Conservation (phyloP, 2,113 vertebrate species). For the Pelvicachromis taeniatus region DNA sequence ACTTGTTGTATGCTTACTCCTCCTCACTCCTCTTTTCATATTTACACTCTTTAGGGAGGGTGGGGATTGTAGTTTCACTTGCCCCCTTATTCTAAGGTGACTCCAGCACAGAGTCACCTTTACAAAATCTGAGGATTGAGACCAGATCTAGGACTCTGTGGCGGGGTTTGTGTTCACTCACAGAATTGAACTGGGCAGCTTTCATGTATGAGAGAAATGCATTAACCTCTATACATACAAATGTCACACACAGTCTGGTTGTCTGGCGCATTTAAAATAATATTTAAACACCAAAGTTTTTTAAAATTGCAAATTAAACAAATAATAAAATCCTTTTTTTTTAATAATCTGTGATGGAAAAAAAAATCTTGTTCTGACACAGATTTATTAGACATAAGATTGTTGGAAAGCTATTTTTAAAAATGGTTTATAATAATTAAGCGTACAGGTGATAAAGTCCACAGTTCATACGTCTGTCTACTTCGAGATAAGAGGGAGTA, state of each 20-base stretch:
- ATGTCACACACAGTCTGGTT: background rate
- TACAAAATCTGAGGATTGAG: background rate
- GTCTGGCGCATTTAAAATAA: background rate
- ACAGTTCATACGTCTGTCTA: constrained; percentile 1
- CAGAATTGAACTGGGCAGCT: background rate
- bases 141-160: background rate
- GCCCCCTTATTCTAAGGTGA: background rate
- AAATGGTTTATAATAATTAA: background rate
- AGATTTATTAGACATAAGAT: background rate
- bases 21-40: background rate
- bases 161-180: background rate
- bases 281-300: background rate
- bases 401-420: background rate
- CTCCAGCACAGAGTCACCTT: background rate
- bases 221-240: background rate
- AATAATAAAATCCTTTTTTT: background rate
- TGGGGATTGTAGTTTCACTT: background rate
- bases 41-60: background rate
- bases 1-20: background rate
- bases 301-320: background rate
- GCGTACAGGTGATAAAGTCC: background rate
- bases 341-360: background rate
- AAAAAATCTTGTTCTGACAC: background rate
- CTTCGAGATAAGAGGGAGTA: background rate
- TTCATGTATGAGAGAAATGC: background rate